phyloP scores from a whole-genome alignment of 2,888 invertebrate species.

The Tethea ocularis region DNA sequence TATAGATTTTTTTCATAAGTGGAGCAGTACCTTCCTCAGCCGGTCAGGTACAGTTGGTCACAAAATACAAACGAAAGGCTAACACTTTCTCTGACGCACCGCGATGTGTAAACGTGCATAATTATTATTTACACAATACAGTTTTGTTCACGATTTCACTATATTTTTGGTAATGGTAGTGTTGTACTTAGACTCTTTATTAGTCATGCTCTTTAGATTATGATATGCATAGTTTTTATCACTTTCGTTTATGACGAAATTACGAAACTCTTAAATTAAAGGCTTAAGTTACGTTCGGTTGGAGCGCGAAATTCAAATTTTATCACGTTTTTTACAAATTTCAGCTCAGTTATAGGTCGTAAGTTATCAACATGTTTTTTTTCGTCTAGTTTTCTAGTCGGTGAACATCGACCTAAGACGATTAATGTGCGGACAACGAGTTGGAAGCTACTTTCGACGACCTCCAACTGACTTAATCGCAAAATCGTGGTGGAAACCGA shows the following conservation, averaged over 20 bases:
- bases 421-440: neutral
- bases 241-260: neutral
- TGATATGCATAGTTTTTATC: neutral
- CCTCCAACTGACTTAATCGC: neutral
- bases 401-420: too few species aligned
- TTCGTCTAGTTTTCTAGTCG: too few species aligned
- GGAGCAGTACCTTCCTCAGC: neutral
- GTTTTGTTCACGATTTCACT: conserved; percentile 10
- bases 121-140: neutral
- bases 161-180: conserved; percentile 2
- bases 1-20: neutral
- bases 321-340: too few species aligned
- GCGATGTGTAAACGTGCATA: conserved; percentile 10
- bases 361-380: too few species aligned
- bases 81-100: conserved; percentile 5
- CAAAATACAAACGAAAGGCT: conserved; percentile 1
- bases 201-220: neutral
- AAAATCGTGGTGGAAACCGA: neutral
- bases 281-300: too few species aligned
- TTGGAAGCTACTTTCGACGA: neutral
- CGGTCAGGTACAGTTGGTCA: conserved; percentile 1
- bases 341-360: too few species aligned
- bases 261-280: too few species aligned
- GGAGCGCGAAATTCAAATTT: too few species aligned
- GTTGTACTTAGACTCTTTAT: neutral